Conservation (phyloP, 2,888 invertebrate species). For the Rhamphomyia laevipes region DNA sequence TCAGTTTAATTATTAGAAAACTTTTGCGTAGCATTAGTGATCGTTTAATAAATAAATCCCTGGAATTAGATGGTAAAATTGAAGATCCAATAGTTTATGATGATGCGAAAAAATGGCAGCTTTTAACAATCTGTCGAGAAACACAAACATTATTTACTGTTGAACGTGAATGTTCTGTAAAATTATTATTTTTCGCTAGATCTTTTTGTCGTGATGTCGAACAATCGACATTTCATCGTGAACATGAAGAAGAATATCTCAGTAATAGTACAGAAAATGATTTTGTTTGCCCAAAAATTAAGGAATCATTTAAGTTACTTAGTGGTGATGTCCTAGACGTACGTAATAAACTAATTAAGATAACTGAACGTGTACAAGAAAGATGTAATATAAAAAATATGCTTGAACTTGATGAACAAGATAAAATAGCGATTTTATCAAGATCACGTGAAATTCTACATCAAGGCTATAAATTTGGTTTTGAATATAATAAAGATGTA, state of each 20-base stretch:
- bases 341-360: conserved; percentile 36
- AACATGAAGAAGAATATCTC: conserved; percentile 34
- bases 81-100: conserved; percentile 23
- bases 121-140: conserved; percentile 53
- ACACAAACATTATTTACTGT: conserved; percentile 68
- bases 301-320: conserved; percentile 48
- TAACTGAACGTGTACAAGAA: conserved; percentile 32
- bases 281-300: conserved; percentile 44
- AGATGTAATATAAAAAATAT: conserved; percentile 30
- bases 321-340: conserved; percentile 39
- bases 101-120: conserved; percentile 30
- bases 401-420: conserved; percentile 33
- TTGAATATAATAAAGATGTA: conserved; percentile 54
- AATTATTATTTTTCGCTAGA: conserved; percentile 71
- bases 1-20: conserved; percentile 36
- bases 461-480: conserved; percentile 82
- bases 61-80: conserved; percentile 35
- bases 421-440: conserved; percentile 47
- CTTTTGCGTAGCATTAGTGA: conserved; percentile 40
- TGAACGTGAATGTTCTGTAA: conserved; percentile 66
- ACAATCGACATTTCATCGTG: conserved; percentile 40
- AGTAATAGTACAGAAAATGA: conserved; percentile 36
- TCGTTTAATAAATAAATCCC: conserved; percentile 37
- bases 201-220: conserved; percentile 56
- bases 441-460: conserved; percentile 65